Percentiles rank a stretch among this genome's conserved stretches.
Conservation (phyloP, 2,113 vertebrate genomes). For the Burhinus bistriatus region DNA sequence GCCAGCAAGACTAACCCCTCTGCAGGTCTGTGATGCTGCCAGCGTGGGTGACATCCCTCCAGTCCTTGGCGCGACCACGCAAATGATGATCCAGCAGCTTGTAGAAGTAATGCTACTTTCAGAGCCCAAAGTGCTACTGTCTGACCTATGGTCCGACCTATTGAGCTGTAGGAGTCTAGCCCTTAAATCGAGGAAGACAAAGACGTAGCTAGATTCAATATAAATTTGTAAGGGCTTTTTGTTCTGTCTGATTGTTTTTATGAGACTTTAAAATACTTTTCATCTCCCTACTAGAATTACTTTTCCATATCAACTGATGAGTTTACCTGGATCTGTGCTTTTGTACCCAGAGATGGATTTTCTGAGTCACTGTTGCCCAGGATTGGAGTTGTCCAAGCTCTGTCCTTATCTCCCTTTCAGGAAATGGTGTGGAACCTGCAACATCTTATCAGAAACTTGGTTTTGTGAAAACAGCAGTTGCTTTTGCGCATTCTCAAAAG, state of each 20-base stretch:
- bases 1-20: background rate
- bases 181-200: background rate
- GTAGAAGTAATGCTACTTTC: background rate
- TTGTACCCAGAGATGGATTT: background rate
- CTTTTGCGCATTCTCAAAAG: background rate
- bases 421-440: background rate
- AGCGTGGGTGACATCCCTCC: accelerated
- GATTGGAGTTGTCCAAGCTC: background rate
- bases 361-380: background rate
- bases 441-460: background rate
- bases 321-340: background rate
- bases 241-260: background rate
- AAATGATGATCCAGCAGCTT: background rate
- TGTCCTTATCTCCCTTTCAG: background rate
- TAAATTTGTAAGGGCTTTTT: background rate
- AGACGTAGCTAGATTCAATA: background rate
- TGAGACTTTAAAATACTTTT: background rate
- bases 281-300: background rate
- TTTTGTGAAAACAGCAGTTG: background rate
- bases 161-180: background rate
- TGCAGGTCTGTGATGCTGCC: background rate
- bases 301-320: background rate
- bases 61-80: background rate
- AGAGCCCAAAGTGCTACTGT: background rate
- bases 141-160: background rate